phyloP scores from a whole-genome alignment of 1,140 invertebrate species.

The Zophobas atratus region DNA sequence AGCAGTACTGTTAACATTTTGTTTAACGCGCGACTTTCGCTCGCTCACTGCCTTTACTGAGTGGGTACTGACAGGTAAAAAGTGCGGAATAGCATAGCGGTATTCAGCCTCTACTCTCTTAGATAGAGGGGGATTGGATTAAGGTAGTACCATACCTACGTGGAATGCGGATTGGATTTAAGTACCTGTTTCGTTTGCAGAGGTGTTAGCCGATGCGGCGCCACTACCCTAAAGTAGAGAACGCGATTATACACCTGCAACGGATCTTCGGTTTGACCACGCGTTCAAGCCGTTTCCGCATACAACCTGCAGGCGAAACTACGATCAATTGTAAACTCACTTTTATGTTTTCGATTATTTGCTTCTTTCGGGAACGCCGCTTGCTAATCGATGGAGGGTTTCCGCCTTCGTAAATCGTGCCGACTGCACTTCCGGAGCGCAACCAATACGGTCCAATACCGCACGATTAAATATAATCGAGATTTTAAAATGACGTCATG shows the following conservation, averaged over 20 bases:
- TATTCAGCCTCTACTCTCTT: slow-evolving; percentile 51
- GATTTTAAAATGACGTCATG: too few relatives aligned
- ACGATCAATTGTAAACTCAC: slow-evolving; percentile 12
- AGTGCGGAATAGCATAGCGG: slow-evolving; percentile 52
- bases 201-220: slow-evolving; percentile 43
- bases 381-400: not conserved
- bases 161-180: slow-evolving; percentile 50
- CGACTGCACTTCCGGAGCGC: too few relatives aligned
- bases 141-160: slow-evolving; percentile 43
- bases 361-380: not conserved
- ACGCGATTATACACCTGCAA: slow-evolving; percentile 18
- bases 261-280: slow-evolving; percentile 37
- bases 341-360: not conserved
- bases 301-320: slow-evolving; percentile 10
- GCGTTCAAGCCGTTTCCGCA: slow-evolving; percentile 39
- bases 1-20: slow-evolving; percentile 23
- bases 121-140: slow-evolving; percentile 52
- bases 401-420: not conserved
- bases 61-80: slow-evolving; percentile 51
- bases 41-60: slow-evolving; percentile 48
- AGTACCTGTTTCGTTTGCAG: slow-evolving; percentile 39
- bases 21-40: slow-evolving; percentile 45
- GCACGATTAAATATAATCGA: too few relatives aligned
- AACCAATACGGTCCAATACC: too few relatives aligned
- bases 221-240: slow-evolving; percentile 34